Conservation (phyloP, 2,888 invertebrate genomes). For the Nesidiocoris tenuis region DNA sequence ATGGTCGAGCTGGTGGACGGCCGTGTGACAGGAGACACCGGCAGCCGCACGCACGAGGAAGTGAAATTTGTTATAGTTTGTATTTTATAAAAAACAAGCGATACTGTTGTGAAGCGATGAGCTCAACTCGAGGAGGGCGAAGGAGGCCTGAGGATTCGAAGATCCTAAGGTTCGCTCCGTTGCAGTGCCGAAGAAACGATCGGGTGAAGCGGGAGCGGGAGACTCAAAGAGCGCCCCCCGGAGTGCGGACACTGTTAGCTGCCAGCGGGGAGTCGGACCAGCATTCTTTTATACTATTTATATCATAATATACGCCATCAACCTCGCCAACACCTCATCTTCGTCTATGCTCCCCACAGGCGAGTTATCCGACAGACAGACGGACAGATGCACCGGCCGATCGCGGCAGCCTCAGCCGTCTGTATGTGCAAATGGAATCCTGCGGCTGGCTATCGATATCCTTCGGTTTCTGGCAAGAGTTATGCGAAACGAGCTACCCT, state of each 20-base stretch:
- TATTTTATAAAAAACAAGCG: slow-evolving; percentile 36
- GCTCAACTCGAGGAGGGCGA: not conserved
- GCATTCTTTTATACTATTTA: slow-evolving; percentile 42
- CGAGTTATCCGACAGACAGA: not conserved
- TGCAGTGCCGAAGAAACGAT: not conserved
- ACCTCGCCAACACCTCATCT: slow-evolving; percentile 40
- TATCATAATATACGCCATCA: slow-evolving; percentile 43
- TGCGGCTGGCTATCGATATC: too few species aligned
- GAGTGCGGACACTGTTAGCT: slow-evolving; percentile 34
- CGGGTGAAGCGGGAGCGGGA: slow-evolving; percentile 14
- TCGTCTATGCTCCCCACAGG: slow-evolving; percentile 23
- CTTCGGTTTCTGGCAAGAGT: too few species aligned
- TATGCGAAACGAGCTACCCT: too few species aligned
- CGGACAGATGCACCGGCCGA: not conserved
- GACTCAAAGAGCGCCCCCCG: slow-evolving; percentile 35
- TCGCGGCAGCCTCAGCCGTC: slow-evolving; percentile 20
- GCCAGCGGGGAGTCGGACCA: slow-evolving; percentile 36
- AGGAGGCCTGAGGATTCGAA: not conserved
- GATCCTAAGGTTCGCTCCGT: not conserved
- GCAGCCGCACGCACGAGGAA: slow-evolving; percentile 12
- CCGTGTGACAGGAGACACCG: too few species aligned
- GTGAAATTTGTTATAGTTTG: slow-evolving; percentile 35
- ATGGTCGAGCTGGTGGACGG: too few species aligned
- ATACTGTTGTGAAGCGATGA: slow-evolving; percentile 26
- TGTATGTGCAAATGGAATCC: slow-evolving; percentile 6